Conservation (phyloP, 2,888 invertebrate genomes). For the Diadegma fenestrale region DNA sequence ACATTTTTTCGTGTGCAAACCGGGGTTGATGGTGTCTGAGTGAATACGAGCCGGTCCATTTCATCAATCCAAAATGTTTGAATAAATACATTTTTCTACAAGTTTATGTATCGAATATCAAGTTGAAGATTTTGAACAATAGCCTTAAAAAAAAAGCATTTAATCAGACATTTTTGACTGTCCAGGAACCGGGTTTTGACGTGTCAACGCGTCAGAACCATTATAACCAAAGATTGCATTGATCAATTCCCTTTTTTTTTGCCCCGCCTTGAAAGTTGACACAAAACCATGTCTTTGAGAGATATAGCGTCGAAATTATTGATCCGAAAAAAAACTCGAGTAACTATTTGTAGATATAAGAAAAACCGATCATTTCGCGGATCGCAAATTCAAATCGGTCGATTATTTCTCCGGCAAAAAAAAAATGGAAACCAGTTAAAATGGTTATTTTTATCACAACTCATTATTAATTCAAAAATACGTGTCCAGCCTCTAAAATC, state of each 20-base stretch:
- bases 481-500: not conserved
- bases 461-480: not conserved
- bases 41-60: too few species aligned
- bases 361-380: not conserved
- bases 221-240: too few species aligned
- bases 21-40: too few species aligned
- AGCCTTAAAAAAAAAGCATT: too few species aligned
- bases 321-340: not conserved
- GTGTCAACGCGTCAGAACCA: too few species aligned
- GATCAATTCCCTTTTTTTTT: not conserved
- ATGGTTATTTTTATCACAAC: conserved; percentile 1
- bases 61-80: too few species aligned
- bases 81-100: too few species aligned
- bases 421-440: not conserved
- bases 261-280: not conserved
- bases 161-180: too few species aligned
- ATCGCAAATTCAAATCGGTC: not conserved
- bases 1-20: too few species aligned
- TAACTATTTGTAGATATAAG: conserved; percentile 9
- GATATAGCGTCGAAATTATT: conserved; percentile 9
- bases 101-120: too few species aligned
- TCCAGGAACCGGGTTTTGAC: too few species aligned
- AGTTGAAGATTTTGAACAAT: too few species aligned
- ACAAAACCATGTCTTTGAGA: conserved; percentile 4
- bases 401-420: not conserved